Base-by-base conservation (phyloP, 2,888 invertebrate genomes). In the Andrena bicolor region DNA sequence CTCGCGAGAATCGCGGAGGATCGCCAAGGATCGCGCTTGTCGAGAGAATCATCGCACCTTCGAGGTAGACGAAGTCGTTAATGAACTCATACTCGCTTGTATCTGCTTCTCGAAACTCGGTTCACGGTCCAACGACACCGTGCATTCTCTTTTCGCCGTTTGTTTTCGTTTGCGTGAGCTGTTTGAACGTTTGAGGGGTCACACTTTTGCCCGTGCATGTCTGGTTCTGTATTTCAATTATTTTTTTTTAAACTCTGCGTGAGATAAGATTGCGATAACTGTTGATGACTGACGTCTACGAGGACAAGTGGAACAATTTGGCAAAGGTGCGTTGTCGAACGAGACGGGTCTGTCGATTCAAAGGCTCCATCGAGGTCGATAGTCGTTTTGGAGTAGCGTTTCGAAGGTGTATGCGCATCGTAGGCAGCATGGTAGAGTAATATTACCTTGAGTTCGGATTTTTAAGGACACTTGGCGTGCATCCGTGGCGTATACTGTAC, bases 181-280 rank as follows among this genome's bases (percentile, higher is more conserved):
- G 41, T 79, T 65, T 60, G 51, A 0, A 64, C 60, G 32, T 80
- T 64, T 70, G 56, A 28, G 49, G 76, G 53, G n/a, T 74, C 49
- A 74, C 69, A 70, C 65, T 82, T 83, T 10, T 56, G 82, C 70
- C 56, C 73, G 73, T 83, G 83, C 83, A 83, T 83, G 83, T 77
- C 70, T 53, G 76, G 73, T 70, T 71, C 49, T 28, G 30, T 56
- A n/a, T 23, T 16, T 8, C 26, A 26, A 32, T 48, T 64, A 56
- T 76, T 28, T 23, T 41, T 53, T n/a, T n/a, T 23, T n/a, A 28
- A 6, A 28, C 30, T 23, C 32, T 78, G 78, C 72, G 72, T 78
- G 61, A 74, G 6, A 23, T 41, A 48, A 60, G 58, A 20, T 71
- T 64, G 35, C 13, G 56, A 49, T 70, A 56, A 76, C 20, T 41